Conservation (phyloP, 2,797 vertebrate species). For the Acanthiza pusilla region DNA sequence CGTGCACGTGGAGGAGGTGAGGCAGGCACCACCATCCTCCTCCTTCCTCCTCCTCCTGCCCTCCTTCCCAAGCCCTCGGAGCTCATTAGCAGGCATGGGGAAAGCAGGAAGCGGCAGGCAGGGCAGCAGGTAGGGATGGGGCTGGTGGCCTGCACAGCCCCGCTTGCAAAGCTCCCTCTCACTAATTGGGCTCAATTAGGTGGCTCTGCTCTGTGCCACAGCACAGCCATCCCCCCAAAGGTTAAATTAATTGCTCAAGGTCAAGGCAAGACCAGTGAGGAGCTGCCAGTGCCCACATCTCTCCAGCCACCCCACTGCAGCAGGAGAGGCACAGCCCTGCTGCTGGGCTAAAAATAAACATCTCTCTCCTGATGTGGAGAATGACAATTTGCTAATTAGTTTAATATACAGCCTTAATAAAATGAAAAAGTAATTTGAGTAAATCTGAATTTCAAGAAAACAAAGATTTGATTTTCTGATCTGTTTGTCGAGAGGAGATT, state of each 20-base stretch:
- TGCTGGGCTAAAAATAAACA: constrained; percentile 36
- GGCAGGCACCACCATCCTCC: not conserved
- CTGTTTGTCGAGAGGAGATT: constrained; percentile 56
- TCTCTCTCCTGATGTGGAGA: constrained; percentile 37
- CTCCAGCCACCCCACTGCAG: not conserved
- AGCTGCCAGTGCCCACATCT: not conserved
- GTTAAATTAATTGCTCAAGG: constrained; percentile 47
- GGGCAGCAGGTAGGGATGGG: not conserved
- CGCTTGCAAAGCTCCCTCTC: not conserved
- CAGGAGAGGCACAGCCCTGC: not conserved
- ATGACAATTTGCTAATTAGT: constrained; percentile 66
- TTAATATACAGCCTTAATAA: constrained; percentile 68
- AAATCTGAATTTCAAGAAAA: constrained; percentile 70
- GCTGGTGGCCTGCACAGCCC: not conserved
- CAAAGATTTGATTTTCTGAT: constrained; percentile 67
- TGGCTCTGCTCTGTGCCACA: not conserved
- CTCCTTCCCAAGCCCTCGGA: not conserved
- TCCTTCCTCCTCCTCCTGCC: not conserved
- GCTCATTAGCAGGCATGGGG: not conserved
- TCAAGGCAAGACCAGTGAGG: not conserved
- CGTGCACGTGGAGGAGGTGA: rapidly evolving
- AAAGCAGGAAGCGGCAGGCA: not conserved
- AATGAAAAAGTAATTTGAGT: constrained; percentile 58
- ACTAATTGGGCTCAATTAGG: constrained; percentile 60
- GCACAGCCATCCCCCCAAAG: not conserved